Percentiles rank a stretch among this genome's conserved stretches.
Evolutionary conservation across 2,888 invertebrate species (phyloP).

Genomic region (Harmothoe impar): DNA sequence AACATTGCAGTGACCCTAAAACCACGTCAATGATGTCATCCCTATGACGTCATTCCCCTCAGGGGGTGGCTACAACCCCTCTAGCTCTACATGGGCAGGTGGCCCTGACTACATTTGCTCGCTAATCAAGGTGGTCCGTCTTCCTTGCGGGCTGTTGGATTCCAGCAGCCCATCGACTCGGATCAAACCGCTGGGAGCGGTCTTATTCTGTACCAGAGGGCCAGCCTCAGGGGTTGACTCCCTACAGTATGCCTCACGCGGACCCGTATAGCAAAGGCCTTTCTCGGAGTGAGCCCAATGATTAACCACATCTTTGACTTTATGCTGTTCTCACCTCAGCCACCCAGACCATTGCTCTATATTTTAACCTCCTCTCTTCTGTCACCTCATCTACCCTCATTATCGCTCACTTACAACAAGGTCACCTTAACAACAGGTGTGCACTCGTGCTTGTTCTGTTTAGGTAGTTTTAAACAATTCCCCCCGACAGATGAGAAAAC

Average conservation of each 20-base stretch:
- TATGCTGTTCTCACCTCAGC: no score
- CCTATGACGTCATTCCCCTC: no score
- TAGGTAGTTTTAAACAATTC: not conserved
- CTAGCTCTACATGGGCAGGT: not conserved
- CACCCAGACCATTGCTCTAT: not conserved
- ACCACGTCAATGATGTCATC: no score
- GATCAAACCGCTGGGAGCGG: no score
- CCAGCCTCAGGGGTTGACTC: not conserved
- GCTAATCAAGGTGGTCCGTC: slow-evolving; percentile 6
- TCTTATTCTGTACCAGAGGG: no score
- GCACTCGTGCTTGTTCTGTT: not conserved
- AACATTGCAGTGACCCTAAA: no score
- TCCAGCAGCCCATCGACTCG: not conserved
- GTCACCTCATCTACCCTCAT: not conserved
- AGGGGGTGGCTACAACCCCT: not conserved
- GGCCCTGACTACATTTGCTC: slow-evolving; percentile 10
- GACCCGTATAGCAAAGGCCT: not conserved
- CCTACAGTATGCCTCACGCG: not conserved
- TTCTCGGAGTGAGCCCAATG: no score
- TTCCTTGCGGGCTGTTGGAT: not conserved
- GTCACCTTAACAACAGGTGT: not conserved
- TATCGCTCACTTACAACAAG: not conserved
- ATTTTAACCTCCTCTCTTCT: not conserved
- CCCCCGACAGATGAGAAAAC: not conserved
- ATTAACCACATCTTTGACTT: no score